Evolutionary conservation across 2,888 invertebrate genomes (phyloP).

Genomic region (Oeneis ivallda): DNA sequence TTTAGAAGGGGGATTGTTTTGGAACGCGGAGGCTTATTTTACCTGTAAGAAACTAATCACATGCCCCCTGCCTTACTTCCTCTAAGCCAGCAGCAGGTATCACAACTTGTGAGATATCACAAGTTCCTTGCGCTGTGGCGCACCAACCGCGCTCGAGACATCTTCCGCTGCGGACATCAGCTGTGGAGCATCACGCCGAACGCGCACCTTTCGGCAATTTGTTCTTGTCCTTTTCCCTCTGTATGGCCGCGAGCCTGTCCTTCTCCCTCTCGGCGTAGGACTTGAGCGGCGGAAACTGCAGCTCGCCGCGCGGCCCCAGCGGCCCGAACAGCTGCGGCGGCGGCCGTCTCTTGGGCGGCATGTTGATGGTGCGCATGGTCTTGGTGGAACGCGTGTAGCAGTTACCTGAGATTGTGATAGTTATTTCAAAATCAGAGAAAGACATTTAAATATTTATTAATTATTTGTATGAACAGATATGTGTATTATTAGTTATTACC

Average conservation of each 20-base stretch:
- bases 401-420: conserved; percentile 53
- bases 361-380: conserved; percentile 59
- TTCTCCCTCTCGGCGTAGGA: conserved; percentile 66
- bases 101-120: too few relatives aligned
- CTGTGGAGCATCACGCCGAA: background rate
- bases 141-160: too few relatives aligned
- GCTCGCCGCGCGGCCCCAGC: conserved; percentile 73
- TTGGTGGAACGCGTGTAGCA: conserved; percentile 61
- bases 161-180: too few relatives aligned
- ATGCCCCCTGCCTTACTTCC: too few relatives aligned
- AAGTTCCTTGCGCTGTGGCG: too few relatives aligned
- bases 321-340: conserved; percentile 65
- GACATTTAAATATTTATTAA: too few relatives aligned
- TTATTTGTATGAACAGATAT: too few relatives aligned
- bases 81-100: too few relatives aligned
- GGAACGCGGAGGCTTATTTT: too few relatives aligned
- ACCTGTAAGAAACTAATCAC: too few relatives aligned
- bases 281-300: conserved; percentile 82
- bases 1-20: too few relatives aligned
- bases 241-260: conserved; percentile 58
- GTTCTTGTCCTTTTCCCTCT: conserved; percentile 58
- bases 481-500: too few relatives aligned
- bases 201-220: conserved; percentile 63
- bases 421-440: background rate
- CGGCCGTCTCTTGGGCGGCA: conserved; percentile 64